Base-by-base conservation (phyloP, 2,888 invertebrate genomes). In the Anarsia innoxiella region DNA sequence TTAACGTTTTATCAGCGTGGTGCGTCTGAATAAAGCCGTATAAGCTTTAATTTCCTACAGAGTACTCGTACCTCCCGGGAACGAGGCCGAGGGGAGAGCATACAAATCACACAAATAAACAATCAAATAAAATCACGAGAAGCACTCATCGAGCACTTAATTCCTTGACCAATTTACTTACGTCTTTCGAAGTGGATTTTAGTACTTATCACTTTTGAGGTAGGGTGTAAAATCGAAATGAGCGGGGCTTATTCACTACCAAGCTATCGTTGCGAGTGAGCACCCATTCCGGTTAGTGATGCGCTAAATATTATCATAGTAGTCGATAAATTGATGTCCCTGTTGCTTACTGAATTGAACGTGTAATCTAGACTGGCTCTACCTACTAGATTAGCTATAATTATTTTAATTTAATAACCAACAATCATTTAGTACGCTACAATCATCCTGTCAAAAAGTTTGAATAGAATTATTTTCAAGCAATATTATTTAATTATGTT, bases 51-150 rank as follows among this genome's bases (percentile, higher is more conserved):
- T 62, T 59, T 59, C 62, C 58, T 55, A 48, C n/a, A n/a, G n/a
- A n/a, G n/a, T 49, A 41, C 49, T 45, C 40, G 38, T 41, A 39
- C 45, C 12, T 13, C 2, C 14, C 8, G 27, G 23, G 23, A 27
- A n/a, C 23, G 36, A n/a, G n/a, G 36, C 37, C 32, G 34, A 41
- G 45, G 48, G 44, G 44, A 41, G 39, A 38, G 42, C 45, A 47
- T 53, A 65, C 65, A 64, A 72, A 72, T 70, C 69, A 68, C 61
- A 68, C 69, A 72, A 70, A 75, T 66, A 76, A 74, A 76, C 74
- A 75, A 74, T 74, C 69, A 70, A 75, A 77, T 73, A 75, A 77
- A 77, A 77, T 75, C 72, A 71, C 64, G 53, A 58, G 59, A 55
- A 61, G 54, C 69, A 69, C 66, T 72, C 74, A 72, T 70, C 71